A percentile compares a stretch with the other conserved stretches of the same genome.
Conservation (phyloP, 2,888 invertebrate species). For the Athalia rosae region DNA sequence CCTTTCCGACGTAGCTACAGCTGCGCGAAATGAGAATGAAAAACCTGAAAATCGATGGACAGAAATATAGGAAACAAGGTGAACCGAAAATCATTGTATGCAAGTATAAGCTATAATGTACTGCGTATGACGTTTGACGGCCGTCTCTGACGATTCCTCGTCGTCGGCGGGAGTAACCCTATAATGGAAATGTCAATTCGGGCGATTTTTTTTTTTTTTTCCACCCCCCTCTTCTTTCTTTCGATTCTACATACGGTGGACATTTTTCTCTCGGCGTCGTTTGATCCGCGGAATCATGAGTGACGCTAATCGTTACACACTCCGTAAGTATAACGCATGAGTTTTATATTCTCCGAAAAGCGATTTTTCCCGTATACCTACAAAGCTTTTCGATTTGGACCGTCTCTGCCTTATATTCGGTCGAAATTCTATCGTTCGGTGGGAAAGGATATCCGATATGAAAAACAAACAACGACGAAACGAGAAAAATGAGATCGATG, state of each 20-base stretch:
- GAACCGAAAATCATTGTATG: background rate
- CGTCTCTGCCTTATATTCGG: background rate
- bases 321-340: background rate
- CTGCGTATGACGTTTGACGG: constrained; percentile 16
- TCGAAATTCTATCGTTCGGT: too few species aligned
- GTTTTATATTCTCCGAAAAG: background rate
- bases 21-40: too few species aligned
- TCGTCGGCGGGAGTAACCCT: background rate
- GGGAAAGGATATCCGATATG: too few species aligned
- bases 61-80: background rate
- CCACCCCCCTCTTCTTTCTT: too few species aligned
- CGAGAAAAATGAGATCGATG: background rate
- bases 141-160: constrained; percentile 15
- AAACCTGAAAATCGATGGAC: background rate
- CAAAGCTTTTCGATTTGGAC: too few species aligned
- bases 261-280: background rate
- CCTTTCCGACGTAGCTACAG: too few species aligned
- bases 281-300: constrained; percentile 20
- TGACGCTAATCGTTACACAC: constrained; percentile 8
- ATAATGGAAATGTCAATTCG: constrained; percentile 37
- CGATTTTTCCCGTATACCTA: constrained; percentile 14
- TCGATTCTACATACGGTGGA: too few species aligned
- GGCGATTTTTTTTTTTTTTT: background rate
- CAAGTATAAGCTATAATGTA: background rate
- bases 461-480: background rate